Percentiles rank a stretch among this genome's conserved stretches.
phyloP scores from a whole-genome alignment of 2,113 vertebrate genomes.

The Pomatostomus ruficeps region DNA sequence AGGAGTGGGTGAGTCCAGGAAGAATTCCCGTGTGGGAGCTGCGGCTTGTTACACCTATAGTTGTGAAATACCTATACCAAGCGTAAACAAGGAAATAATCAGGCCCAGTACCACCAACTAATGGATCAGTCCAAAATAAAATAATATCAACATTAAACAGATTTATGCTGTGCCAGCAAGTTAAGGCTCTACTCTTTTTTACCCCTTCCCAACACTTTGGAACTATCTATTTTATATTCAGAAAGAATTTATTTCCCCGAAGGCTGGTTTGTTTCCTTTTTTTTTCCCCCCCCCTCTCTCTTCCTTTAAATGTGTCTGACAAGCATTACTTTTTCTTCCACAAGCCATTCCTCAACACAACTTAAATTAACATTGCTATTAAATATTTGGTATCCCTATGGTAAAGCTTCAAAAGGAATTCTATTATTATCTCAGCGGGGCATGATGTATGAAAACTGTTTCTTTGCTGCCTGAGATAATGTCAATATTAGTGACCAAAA shows the following conservation, averaged over 20 bases:
- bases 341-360: not conserved
- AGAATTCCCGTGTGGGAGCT: not conserved
- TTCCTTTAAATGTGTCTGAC: not conserved
- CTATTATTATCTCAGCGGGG: not conserved
- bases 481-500: not conserved
- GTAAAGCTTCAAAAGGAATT: not conserved
- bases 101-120: not conserved
- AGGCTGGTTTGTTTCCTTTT: not conserved
- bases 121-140: not conserved
- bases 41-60: not conserved
- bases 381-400: not conserved
- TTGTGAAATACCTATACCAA: not conserved
- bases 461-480: not conserved
- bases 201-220: not conserved
- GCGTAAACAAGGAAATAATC: not conserved
- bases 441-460: not conserved
- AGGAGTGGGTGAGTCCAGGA: too few relatives aligned
- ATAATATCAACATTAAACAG: not conserved
- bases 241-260: not conserved
- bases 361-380: not conserved
- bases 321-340: not conserved
- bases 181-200: not conserved
- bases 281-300: not conserved
- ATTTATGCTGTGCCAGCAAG: not conserved
- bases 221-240: not conserved